Evolutionary conservation across 2,797 vertebrate genomes (phyloP), one percentile per base, ranked within the genome.

Genomic region (Myripristis jacobus): DNA sequence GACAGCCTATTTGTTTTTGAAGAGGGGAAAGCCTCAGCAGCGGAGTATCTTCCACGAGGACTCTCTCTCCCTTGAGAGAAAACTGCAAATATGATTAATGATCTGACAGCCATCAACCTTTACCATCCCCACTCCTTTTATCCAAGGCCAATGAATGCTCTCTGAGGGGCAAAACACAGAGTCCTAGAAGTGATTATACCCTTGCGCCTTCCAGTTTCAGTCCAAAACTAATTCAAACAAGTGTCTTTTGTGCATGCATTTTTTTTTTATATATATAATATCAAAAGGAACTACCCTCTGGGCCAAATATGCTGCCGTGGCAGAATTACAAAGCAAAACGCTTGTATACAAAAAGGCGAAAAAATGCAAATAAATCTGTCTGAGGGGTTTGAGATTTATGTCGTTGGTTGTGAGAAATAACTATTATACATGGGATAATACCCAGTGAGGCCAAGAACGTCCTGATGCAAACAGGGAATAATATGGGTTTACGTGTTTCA

Each of bases 81-180:
- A 73, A 60, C 19, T 73, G 73, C 81, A 89, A 85, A 81, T 79
- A 80, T 86, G 86, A 91, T 87, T 89, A 89, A 90, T 91, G 84
- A 84, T 57, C 64, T 84, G 86, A 89, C 85, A 82, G 82, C 75
- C 82, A 79, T 80, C 86, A 82, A 85, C 86, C 82, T 83, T 83
- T 75, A 79, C 77, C 84, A 60, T 61, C 65, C 77, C 70, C 64
- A 36, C 57, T 43, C 70, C 80, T 81, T 91, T 92, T 82, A 86
- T 92, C 81, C 68, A 73, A 75, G 79, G 86, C 79, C 86, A 86
- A 79, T 76, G 83, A 84, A 81, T 79, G 80, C 73, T 70, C 73
- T 66, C 79, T 83, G 62, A 79, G 46, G 77, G 71, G 86, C 83
- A 84, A 80, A 87, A 81, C 48, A 73, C n/a, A 67, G 80, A 85